A percentile compares a stretch with the other conserved stretches of the same genome.
phyloP scores from a whole-genome alignment of 2,113 vertebrate genomes.

The Hippoglossus stenolepis region DNA sequence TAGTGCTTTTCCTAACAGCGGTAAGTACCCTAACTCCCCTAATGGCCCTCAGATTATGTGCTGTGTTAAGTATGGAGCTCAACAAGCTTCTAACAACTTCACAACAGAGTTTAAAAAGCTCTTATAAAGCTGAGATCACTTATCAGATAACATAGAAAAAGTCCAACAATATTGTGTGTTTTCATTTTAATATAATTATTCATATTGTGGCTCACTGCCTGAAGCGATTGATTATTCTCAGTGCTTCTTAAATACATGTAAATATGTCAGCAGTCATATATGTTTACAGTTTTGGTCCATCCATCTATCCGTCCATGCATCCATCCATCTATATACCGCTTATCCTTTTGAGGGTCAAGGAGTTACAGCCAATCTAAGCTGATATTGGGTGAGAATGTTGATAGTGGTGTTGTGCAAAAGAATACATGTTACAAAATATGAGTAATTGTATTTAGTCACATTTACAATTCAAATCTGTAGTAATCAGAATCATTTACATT shows the following conservation, averaged over 20 bases:
- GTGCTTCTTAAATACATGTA: background rate
- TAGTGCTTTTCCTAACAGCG: no score
- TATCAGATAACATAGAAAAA: background rate
- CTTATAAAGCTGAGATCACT: constrained; percentile 18
- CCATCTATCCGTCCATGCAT: no score
- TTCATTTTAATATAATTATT: background rate
- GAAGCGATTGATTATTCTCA: background rate
- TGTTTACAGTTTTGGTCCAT: background rate
- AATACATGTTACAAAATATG: no score
- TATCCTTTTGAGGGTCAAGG: no score
- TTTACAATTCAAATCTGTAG: no score
- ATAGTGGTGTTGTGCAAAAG: no score
- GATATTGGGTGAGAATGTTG: no score
- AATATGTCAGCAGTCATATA: background rate
- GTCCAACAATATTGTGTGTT: background rate
- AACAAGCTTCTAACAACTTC: constrained; percentile 5
- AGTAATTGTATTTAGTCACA: no score
- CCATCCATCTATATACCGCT: background rate
- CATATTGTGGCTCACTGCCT: background rate
- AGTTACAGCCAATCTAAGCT: no score
- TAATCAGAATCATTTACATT: no score
- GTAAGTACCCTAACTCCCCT: background rate
- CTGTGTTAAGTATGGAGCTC: constrained; percentile 22
- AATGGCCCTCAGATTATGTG: background rate
- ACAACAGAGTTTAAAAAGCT: background rate